Evolutionary conservation across 1,140 invertebrate species (phyloP).

Genomic region (Bilobella aurantiaca): DNA sequence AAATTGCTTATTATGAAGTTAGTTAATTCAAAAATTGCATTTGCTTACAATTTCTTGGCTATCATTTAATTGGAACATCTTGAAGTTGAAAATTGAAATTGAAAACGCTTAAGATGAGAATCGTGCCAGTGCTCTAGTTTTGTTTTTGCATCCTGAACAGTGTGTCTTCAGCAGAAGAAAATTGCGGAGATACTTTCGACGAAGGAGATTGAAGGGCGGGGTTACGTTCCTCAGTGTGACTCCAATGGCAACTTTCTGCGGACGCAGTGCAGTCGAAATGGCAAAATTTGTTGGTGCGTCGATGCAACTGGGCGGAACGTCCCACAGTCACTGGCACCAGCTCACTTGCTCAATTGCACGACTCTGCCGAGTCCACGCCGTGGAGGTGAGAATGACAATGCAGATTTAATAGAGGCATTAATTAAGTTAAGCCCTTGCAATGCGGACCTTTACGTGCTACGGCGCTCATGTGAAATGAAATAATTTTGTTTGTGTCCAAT

Average conservation of each 20-base stretch:
- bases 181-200: conserved; percentile 63
- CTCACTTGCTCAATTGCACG: conserved; percentile 55
- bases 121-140: not conserved
- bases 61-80: too few species aligned
- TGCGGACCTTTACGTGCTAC: not conserved
- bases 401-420: too few species aligned
- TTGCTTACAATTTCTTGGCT: too few species aligned
- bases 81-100: not conserved
- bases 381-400: not conserved
- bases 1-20: too few species aligned
- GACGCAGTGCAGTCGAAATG: conserved; percentile 65
- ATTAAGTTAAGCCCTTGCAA: too few species aligned
- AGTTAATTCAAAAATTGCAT: too few species aligned
- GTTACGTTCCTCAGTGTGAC: conserved; percentile 70
- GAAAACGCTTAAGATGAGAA: not conserved
- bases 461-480: not conserved
- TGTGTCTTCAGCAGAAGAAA: conserved; percentile 61
- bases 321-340: conserved; percentile 54
- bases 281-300: conserved; percentile 77
- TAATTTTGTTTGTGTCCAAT: too few species aligned
- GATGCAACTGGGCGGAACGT: not conserved
- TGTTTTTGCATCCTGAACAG: conserved; percentile 17
- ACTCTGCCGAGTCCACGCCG: not conserved
- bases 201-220: conserved; percentile 63
- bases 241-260: conserved; percentile 54